phyloP scores from a whole-genome alignment of 1,140 invertebrate species.

The Ceratosolen solmsi region DNA sequence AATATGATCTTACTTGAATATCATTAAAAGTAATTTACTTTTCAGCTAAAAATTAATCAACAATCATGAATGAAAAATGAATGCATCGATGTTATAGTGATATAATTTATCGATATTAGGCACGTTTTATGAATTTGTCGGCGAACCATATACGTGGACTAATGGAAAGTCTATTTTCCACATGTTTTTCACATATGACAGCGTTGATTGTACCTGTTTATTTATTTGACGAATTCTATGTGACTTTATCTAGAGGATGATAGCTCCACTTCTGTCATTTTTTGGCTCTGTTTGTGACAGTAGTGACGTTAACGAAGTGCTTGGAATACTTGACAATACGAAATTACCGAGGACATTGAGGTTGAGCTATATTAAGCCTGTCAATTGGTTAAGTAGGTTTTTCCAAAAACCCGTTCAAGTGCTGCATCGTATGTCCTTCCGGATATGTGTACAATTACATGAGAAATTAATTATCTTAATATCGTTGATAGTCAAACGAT shows the following conservation, averaged over 20 bases:
- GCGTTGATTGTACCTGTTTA: neutral
- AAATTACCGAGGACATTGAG: conserved; percentile 26
- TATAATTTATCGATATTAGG: neutral
- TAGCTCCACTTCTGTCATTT: conserved; percentile 28
- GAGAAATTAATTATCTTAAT: neutral
- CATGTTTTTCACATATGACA: neutral
- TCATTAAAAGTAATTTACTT: too few species aligned
- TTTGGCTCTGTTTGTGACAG: conserved; percentile 27
- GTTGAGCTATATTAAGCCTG: neutral
- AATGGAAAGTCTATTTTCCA: conserved; percentile 11
- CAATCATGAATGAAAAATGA: too few species aligned
- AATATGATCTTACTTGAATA: too few species aligned
- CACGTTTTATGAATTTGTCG: neutral
- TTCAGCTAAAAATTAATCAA: too few species aligned
- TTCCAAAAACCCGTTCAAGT: neutral
- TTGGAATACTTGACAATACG: conserved; percentile 10
- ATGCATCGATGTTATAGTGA: too few species aligned
- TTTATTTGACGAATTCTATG: neutral
- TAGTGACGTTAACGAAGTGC: conserved; percentile 25
- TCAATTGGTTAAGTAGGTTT: neutral
- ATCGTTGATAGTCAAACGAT: too few species aligned
- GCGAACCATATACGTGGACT: neutral
- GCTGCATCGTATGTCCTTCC: neutral
- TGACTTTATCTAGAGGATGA: conserved; percentile 21
- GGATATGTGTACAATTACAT: too few species aligned